Conservation (phyloP, 2,113 vertebrate species). For the Forbesichthys agassizii region DNA sequence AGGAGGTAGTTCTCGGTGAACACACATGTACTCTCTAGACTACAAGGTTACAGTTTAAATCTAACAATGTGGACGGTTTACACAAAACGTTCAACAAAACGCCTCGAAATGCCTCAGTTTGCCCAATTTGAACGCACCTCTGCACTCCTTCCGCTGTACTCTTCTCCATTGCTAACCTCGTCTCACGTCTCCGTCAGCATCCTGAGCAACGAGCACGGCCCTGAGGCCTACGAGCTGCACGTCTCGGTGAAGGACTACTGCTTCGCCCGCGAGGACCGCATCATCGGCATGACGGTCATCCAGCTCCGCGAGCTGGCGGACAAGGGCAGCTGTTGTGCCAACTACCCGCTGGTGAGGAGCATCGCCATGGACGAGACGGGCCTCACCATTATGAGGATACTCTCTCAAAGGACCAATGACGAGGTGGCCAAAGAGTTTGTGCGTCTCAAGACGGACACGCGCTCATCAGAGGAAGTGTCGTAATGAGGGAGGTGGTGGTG, state of each 20-base stretch:
- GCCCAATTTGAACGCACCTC: not conserved
- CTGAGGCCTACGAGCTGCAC: constrained; percentile 90
- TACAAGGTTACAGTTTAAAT: no score
- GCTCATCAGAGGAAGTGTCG: constrained; percentile 85
- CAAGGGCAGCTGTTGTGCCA: constrained; percentile 79
- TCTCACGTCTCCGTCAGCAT: constrained; percentile 66
- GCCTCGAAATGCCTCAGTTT: not conserved
- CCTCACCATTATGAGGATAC: constrained; percentile 94
- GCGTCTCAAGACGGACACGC: constrained; percentile 91
- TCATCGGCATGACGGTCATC: constrained; percentile 93
- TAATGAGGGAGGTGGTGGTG: constrained; percentile 50
- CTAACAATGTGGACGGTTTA: no score
- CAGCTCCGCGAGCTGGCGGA: constrained; percentile 86
- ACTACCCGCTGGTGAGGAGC: constrained; percentile 87
- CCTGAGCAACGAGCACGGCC: constrained; percentile 87
- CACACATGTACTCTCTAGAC: no score
- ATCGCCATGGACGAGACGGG: constrained; percentile 90
- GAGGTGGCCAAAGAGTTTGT: constrained; percentile 98
- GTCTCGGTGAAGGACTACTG: constrained; percentile 97
- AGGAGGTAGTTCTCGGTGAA: no score
- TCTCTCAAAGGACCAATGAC: constrained; percentile 94
- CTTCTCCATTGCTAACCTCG: not conserved
- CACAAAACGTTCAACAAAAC: no score
- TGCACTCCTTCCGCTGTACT: constrained; percentile 9
- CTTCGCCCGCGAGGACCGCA: constrained; percentile 93